Conservation (phyloP, 2,113 vertebrate species). For the Nothocercus julius region DNA sequence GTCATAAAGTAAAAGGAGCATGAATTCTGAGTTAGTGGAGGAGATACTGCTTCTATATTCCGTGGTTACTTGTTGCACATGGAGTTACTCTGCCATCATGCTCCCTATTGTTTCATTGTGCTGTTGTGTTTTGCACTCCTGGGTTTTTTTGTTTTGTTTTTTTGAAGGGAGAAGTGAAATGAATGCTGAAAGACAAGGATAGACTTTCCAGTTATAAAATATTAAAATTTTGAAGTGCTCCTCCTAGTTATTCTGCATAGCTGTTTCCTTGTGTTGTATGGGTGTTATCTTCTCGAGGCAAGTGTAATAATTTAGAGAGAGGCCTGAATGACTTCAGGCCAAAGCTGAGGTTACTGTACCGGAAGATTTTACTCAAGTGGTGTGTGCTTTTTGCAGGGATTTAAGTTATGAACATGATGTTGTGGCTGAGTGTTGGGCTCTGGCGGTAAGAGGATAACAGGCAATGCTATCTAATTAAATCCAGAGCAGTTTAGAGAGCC, state of each 20-base stretch:
- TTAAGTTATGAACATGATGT: neutral
- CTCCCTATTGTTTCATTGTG: neutral
- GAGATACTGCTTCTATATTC: neutral
- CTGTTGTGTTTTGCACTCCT: neutral
- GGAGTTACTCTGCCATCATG: neutral
- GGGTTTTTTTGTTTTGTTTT: neutral
- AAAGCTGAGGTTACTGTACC: neutral
- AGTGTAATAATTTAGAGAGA: neutral
- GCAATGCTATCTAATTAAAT: neutral
- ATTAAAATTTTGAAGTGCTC: constrained; percentile 11
- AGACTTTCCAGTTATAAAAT: constrained; percentile 38
- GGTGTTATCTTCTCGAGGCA: neutral
- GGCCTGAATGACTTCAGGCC: neutral
- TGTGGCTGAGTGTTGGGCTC: neutral
- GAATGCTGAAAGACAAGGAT: constrained; percentile 13
- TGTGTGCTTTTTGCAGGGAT: neutral
- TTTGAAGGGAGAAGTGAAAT: neutral
- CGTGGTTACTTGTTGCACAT: neutral
- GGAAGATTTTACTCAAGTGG: neutral
- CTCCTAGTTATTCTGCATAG: neutral
- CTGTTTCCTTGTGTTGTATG: neutral
- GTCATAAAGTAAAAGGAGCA: neutral
- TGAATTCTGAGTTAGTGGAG: neutral
- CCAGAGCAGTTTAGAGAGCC: neutral
- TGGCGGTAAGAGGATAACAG: neutral